Evolutionary conservation across 2,888 invertebrate species (phyloP), one percentile per base, ranked within the genome.

Genomic region (Notodonta dromedarius): DNA sequence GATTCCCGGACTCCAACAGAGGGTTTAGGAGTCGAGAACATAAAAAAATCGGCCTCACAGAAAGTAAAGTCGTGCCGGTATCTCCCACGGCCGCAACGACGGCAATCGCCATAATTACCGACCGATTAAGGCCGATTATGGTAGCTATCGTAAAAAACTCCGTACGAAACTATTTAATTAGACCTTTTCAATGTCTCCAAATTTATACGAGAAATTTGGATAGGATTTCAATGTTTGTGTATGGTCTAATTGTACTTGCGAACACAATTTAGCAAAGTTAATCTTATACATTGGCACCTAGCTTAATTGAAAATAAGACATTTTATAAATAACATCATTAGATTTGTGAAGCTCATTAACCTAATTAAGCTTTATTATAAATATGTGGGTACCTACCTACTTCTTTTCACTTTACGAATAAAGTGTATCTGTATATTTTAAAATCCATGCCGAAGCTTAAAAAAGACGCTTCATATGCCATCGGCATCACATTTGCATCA

Each of bases 401-500:
- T 35, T 24, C 24, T 4, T 51, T 16, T 51, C 9, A 51, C 46
- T 55, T 65, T 44, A 59, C 56, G 65, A 59, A 69, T 59, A 62
- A 61, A 35, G 35, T 35, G 35, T 5, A 53, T 53, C 60, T 42
- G 48, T 54, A 50, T 39, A 50, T 63, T 67, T 63, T 35, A 16
- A 55, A 65, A 63, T 63, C 46, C 32, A 53, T 59, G 63, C 44
- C 61, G 62, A 55, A 70, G 63, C 62, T 63, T 65, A 16, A 69
- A 55, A 55, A 40, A 56, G 66, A 60, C 63, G 56, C 62, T 65
- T 65, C 58, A 67, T 61, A 66, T 69, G 65, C 63, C 79, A 76
- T 79, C 76, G 75, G 70, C 76, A 71, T 69, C 70, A 62, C 69
- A 88, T 89, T 88, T 83, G 85, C 88, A 89, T 87, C 70, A 82